Percentiles rank a stretch among this genome's conserved stretches.
phyloP scores from a whole-genome alignment of 2,888 invertebrate species.

The Cephus rjabovi region DNA sequence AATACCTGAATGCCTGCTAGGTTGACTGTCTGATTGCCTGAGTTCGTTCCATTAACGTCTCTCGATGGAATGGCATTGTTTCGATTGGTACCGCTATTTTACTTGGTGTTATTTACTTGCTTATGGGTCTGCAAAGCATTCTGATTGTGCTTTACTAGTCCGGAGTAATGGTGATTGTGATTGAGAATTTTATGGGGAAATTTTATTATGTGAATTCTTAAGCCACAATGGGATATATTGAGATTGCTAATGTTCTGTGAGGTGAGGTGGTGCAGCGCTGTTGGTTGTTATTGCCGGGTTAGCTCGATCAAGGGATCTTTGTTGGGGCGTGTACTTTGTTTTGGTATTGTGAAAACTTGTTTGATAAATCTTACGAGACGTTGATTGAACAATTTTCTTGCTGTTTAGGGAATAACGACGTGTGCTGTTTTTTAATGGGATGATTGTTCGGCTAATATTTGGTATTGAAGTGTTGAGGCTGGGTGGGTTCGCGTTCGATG shows the following conservation, averaged over 20 bases:
- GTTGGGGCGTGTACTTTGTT: background rate
- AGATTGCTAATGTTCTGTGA: background rate
- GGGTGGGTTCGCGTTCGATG: conserved; percentile 3
- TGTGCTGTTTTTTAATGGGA: background rate
- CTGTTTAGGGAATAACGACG: background rate
- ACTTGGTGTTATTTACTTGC: background rate
- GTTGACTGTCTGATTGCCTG: background rate
- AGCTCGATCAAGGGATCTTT: background rate
- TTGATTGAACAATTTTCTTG: background rate
- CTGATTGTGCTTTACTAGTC: background rate
- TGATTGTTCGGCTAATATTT: background rate
- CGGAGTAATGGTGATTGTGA: background rate
- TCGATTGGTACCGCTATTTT: background rate
- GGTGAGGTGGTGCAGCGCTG: no score
- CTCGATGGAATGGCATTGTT: background rate
- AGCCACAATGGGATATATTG: background rate
- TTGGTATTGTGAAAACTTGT: background rate
- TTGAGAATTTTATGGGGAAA: background rate
- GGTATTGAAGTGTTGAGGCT: background rate
- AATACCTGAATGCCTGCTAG: background rate
- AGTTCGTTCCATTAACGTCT: background rate
- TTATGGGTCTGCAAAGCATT: background rate
- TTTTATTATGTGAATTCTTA: background rate
- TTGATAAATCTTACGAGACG: background rate
- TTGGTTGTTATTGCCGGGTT: background rate